Base-by-base conservation (phyloP, 2,797 vertebrate genomes). In the Argyrosomus regius region DNA sequence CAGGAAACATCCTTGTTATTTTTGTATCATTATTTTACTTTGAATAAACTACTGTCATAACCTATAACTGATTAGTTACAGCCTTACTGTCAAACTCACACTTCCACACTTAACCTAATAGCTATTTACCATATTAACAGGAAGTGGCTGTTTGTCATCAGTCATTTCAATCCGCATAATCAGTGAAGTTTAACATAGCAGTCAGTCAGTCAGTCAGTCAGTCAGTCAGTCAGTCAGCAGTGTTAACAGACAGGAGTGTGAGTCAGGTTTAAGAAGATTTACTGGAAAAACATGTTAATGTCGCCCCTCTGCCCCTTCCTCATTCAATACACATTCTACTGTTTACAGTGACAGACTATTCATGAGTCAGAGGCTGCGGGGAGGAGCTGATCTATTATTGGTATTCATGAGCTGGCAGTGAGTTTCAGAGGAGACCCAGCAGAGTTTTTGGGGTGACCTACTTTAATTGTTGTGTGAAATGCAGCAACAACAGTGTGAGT, bases 271-370 rank as follows among this genome's bases (percentile, higher is more conserved):
- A 13, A 57, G 60, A 16, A 60, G 87, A 67, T 56, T 73, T 56
- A 82, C 82, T 31, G 48, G 89, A 91, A 86, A 64, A 67, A 72
- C 74, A 20, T 58, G 79, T 79, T 22, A 80, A 75, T 65, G 22
- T 24, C 11, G 4, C 12, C 35, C 4, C 49, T 41, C 56, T 13
- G 14, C 28, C 59, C 16, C 11, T 20, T 22, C 16, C 35, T 43
- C 11, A 3, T 61, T 77, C 63, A 85, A 69, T 77, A 75, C 67
- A 72, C 88, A 82, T 86, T 80, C 78, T 72, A 79, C 3, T 35
- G 49, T 60, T 58, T 49, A 24, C 50, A 45, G 70, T 48, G 75
- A 77, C 46, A 50, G 54, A 82, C 71, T 43, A 54, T 67, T 89
- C 57, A 81, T 75, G 13, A 54, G 20, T 13, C 17, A 18, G 78